These are phyloP conservation scores for Phaethornis superciliosus DNA, from an alignment of 2,113 vertebrate species.

Conservation along the genomic window DNA sequence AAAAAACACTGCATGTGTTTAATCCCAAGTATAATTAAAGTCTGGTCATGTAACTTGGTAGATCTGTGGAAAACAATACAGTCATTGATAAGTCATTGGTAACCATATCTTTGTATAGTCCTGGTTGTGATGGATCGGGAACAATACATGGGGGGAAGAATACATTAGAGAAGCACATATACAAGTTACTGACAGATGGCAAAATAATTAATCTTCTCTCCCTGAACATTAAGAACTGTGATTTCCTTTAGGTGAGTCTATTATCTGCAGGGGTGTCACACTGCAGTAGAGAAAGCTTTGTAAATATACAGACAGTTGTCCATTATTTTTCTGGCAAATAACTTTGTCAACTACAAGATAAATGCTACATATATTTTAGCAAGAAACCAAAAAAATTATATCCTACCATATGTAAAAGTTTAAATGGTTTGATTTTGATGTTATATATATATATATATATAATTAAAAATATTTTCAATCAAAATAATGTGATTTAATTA, in stretches of 20 bases:
- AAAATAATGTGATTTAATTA: too few species aligned
- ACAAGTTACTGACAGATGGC: background rate
- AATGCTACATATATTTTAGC: background rate
- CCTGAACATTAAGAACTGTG: background rate
- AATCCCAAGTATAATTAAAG: background rate
- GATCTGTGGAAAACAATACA: background rate
- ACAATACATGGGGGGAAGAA: background rate
- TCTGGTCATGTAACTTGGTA: background rate
- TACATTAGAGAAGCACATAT: background rate
- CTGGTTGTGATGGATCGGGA: background rate
- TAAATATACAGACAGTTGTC: background rate
- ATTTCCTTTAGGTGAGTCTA: background rate
- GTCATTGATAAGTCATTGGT: background rate
- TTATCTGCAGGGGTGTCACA: background rate
- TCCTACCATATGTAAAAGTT: background rate
- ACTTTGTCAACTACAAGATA: background rate
- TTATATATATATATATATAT: too few species aligned
- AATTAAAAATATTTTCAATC: too few species aligned
- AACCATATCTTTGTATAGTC: background rate
- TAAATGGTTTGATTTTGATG: background rate
- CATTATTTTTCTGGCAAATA: background rate
- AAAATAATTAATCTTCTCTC: background rate
- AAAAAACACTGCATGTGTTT: fast-evolving
- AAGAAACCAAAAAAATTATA: background rate
- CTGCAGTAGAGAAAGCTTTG: background rate